Evolutionary conservation across 2,113 vertebrate genomes (phyloP).

Genomic region (Pseudonaja textilis): DNA sequence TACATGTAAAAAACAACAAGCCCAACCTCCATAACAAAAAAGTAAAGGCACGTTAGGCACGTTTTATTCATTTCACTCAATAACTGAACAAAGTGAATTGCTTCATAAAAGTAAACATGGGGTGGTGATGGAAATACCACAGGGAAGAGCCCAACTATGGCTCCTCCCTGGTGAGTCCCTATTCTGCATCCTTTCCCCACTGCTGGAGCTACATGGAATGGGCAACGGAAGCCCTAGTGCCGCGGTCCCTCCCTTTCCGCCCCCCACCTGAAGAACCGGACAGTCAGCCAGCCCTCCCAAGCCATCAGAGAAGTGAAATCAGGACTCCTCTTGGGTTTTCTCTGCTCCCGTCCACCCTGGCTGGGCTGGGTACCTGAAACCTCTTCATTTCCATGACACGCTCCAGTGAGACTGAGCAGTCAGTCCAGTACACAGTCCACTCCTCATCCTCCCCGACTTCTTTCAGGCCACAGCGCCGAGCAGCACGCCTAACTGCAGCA

Average conservation of each 20-base stretch:
- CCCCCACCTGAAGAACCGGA: no score
- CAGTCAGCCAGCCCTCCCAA: background rate
- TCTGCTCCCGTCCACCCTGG: background rate
- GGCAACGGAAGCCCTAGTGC: background rate
- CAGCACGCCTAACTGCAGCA: constrained; percentile 72
- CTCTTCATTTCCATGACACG: constrained; percentile 74
- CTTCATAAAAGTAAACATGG: background rate
- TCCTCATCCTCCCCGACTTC: constrained; percentile 70
- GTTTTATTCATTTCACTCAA: background rate
- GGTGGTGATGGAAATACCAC: background rate
- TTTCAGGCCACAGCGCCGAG: constrained; percentile 65
- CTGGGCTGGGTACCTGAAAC: constrained; percentile 70
- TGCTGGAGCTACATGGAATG: background rate
- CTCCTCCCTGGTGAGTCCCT: background rate
- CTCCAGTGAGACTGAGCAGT: constrained; percentile 69
- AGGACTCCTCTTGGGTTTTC: background rate
- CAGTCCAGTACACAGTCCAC: constrained; percentile 75
- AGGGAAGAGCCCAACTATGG: background rate
- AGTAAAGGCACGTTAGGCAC: background rate
- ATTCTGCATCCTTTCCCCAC: background rate
- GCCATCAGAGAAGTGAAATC: background rate
- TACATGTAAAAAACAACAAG: background rate
- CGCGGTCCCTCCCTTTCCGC: background rate
- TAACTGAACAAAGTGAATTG: background rate
- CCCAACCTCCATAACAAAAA: background rate